Evolutionary conservation across 2,888 invertebrate genomes (phyloP).

Genomic region (Erpobdella octoculata): DNA sequence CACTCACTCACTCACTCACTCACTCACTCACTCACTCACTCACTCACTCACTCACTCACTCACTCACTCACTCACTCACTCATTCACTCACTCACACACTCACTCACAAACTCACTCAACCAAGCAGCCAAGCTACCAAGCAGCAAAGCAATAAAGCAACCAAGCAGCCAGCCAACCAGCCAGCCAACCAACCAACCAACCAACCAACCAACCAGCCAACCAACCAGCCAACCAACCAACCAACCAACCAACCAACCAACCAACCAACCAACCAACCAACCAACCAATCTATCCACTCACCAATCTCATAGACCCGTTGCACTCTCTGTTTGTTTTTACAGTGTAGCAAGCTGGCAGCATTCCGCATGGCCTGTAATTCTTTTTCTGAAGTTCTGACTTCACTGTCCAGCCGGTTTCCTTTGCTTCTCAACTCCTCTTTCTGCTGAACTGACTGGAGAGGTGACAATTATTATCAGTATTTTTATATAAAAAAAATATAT

Average conservation of each 20-base stretch:
- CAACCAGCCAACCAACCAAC: not conserved
- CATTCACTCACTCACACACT: too few species aligned
- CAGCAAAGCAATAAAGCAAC: not conserved
- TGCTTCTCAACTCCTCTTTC: slow-evolving; percentile 15
- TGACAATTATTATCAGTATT: not conserved
- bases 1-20: too few species aligned
- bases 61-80: too few species aligned
- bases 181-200: not conserved
- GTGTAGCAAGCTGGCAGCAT: not conserved
- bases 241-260: not conserved
- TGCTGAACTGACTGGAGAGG: slow-evolving; percentile 20
- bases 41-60: too few species aligned
- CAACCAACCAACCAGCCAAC: too few species aligned
- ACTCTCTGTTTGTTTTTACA: slow-evolving; percentile 14
- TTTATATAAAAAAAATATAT: not conserved
- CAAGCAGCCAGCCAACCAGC: not conserved
- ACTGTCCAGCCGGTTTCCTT: not conserved
- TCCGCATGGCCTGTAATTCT: slow-evolving; percentile 19
- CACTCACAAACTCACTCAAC: too few species aligned
- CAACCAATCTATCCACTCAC: too few species aligned
- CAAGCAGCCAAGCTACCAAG: not conserved
- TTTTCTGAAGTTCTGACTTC: slow-evolving; percentile 11
- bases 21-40: too few species aligned
- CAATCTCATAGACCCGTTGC: not conserved
- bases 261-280: not conserved